phyloP scores from a whole-genome alignment of 2,113 vertebrate species.

The Xiphorhynchus elegans region DNA sequence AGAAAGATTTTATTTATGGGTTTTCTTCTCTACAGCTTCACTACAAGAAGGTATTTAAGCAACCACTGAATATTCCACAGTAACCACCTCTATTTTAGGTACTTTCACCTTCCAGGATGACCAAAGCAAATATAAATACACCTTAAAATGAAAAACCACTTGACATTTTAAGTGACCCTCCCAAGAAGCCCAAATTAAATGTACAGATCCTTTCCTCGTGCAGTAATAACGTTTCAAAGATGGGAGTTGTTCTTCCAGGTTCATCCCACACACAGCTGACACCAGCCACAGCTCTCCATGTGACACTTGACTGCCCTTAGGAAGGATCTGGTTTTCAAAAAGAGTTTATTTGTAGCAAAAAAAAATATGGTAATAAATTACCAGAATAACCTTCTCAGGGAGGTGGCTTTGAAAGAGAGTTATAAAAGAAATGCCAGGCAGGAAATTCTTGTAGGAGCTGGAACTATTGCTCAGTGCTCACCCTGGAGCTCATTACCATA shows the following conservation, averaged over 20 bases:
- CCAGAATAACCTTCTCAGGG: background rate
- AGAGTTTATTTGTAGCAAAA: background rate
- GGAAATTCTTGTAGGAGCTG: background rate
- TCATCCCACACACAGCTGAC: background rate
- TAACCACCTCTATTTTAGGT: background rate
- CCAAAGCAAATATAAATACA: background rate
- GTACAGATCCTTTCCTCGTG: background rate
- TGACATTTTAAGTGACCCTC: no score
- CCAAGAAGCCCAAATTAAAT: background rate
- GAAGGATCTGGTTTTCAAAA: slow-evolving; percentile 44
- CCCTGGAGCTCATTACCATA: background rate
- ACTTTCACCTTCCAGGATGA: background rate
- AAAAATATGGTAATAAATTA: background rate
- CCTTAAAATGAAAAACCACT: background rate
- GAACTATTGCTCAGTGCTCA: background rate
- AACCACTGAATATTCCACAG: background rate
- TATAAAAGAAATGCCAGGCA: background rate
- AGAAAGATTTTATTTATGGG: background rate
- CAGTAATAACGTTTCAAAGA: background rate
- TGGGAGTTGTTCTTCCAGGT: background rate
- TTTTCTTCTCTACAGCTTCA: background rate
- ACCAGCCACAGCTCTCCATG: slow-evolving; percentile 47
- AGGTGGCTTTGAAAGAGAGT: background rate
- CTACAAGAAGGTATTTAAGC: background rate
- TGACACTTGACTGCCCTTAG: slow-evolving; percentile 69